Evolutionary conservation across 2,888 invertebrate genomes (phyloP).

Genomic region (Cepaea hortensis): DNA sequence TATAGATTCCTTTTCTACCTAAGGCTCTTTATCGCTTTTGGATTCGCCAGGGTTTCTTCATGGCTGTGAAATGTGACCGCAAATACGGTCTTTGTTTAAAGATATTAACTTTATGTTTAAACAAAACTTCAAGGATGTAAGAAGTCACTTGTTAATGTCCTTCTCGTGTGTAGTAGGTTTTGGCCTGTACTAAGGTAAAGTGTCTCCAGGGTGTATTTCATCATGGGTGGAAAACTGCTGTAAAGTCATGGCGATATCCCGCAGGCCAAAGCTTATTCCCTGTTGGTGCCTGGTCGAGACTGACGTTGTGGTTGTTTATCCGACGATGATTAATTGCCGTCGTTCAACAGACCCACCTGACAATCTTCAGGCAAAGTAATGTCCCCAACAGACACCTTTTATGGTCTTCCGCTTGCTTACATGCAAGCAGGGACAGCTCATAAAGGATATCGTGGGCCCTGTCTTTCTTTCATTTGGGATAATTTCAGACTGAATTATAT

Average conservation of each 20-base stretch:
- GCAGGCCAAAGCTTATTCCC: not conserved
- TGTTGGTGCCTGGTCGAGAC: constrained; percentile 19
- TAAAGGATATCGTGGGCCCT: not conserved
- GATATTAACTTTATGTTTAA: not conserved
- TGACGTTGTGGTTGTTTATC: constrained; percentile 3
- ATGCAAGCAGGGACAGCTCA: not conserved
- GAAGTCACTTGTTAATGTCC: not conserved
- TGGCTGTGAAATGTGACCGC: not conserved
- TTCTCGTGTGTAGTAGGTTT: not conserved
- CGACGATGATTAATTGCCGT: constrained; percentile 4
- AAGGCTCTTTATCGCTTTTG: constrained; percentile 2
- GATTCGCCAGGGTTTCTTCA: not conserved
- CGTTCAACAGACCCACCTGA: not conserved
- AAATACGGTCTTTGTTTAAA: constrained; percentile 5
- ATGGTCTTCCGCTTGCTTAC: not conserved
- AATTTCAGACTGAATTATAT: not conserved
- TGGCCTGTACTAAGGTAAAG: not conserved
- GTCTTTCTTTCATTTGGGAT: not conserved
- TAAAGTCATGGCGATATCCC: constrained; percentile 14
- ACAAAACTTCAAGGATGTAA: not conserved
- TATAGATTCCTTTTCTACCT: not conserved
- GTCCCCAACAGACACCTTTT: not conserved
- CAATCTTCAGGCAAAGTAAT: not conserved
- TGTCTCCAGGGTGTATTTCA: not conserved
- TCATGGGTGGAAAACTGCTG: not conserved